Evolutionary conservation across 1,140 invertebrate genomes (phyloP), one percentile per base, ranked within the genome.

Genomic region (Pectinophora gossypiella): DNA sequence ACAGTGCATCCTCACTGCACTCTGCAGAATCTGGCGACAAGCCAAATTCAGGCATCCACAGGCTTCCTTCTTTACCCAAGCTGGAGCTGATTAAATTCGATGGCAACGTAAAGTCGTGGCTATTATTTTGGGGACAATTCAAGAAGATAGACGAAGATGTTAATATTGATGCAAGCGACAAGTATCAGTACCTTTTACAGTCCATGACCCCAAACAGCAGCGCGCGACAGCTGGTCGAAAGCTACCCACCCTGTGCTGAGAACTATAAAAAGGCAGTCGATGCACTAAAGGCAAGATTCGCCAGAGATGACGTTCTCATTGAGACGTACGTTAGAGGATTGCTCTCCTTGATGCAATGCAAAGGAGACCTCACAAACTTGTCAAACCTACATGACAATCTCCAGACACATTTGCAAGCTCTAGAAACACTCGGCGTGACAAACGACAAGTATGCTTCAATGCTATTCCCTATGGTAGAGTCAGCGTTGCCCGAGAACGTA

Each of bases 381-480:
- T 64, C 78, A 13, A 72, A 64, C 47, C 20, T 72, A 0, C 74
- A 76, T 48, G 73, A 79, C 42, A 63, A 64, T 19, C 43, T 81
- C 13, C 59, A 72, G 36, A 22, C 64, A 6, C 68, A 78, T n/a
- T 48, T 83, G 9, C 38, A 58, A 21, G 55, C 64, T 0, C 50
- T 85, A 1, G 68, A 78, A 32, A 55, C 66, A 0, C 47, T 81
- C 0, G 63, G 68, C 7, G 62, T 76, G 0, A 68, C 59, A 13
- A 60, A 73, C 19, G n/a, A n/a, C n/a, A 73, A 70, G 32, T 68
- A 61, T 56, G 65, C 64, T 0, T 60, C 69, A 2, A 63, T 74
- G 46, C 35, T 83, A 1, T 68, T 60, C 22, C 72, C 73, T 0
- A 43, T 83, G 18, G 68, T 76, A 42, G 68, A 80, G 52, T 80